These are phyloP conservation scores for Coelogynopora nodosa DNA, from an alignment of 2,888 invertebrate genomes.

Conservation along the genomic window DNA sequence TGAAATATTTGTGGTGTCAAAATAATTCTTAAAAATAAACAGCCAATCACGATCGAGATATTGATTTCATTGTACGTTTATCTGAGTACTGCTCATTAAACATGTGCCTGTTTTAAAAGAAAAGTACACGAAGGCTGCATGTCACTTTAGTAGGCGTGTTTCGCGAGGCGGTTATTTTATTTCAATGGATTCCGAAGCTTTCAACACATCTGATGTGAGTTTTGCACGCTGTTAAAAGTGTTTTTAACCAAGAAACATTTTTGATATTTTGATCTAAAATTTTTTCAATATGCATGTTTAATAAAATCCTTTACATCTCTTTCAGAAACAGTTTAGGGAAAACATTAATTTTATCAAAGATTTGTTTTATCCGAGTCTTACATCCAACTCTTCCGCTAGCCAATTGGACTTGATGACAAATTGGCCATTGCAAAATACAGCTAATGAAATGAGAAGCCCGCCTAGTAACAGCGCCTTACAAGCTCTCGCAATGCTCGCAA, in stretches of 20 bases:
- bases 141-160: not conserved
- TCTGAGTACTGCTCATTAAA: not conserved
- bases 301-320: no score
- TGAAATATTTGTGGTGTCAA: no score
- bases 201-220: conserved; percentile 12
- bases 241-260: no score
- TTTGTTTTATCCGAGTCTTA: not conserved
- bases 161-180: not conserved
- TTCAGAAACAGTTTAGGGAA: conserved; percentile 13
- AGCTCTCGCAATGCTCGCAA: not conserved
- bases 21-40: no score
- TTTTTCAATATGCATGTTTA: not conserved
- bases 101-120: not conserved
- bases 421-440: not conserved
- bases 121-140: not conserved
- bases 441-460: not conserved
- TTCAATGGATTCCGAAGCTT: conserved; percentile 13
- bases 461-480: not conserved
- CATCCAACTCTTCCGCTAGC: not conserved
- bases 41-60: no score
- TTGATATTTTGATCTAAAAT: not conserved
- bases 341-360: conserved; percentile 20
- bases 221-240: no score
- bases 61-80: no score
- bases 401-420: not conserved